A percentile compares a stretch with the other conserved stretches of the same genome.
These are phyloP conservation scores for Sweltsa coloradensis DNA, from an alignment of 1,140 invertebrate species.

Conservation along the genomic window DNA sequence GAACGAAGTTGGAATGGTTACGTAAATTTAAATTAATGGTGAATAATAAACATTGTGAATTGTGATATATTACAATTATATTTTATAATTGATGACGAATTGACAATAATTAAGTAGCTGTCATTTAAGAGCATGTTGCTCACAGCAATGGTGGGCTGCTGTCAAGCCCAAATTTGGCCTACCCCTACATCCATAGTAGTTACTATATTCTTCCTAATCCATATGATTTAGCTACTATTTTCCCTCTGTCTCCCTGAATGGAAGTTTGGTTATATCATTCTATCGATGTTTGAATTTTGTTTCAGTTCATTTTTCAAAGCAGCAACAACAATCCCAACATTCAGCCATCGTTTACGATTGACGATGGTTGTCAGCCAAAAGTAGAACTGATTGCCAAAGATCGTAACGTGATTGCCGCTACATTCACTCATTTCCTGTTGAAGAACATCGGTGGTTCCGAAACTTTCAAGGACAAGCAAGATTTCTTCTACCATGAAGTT, in stretches of 20 bases:
- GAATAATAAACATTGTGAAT: too few species aligned
- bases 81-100: too few species aligned
- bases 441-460: conserved; percentile 91
- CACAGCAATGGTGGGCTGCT: too few species aligned
- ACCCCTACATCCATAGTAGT: too few species aligned
- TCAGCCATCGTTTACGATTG: conserved; percentile 57
- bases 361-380: conserved; percentile 81
- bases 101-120: too few species aligned
- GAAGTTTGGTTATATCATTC: conserved; percentile 1
- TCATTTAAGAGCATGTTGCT: too few species aligned
- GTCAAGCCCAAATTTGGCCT: too few species aligned
- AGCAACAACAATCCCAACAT: conserved; percentile 29
- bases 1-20: too few species aligned
- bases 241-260: neutral
- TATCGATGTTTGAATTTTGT: too few species aligned
- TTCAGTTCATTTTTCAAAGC: conserved; percentile 48
- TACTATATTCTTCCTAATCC: neutral
- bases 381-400: conserved; percentile 71
- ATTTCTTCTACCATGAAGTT: conserved; percentile 89
- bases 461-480: conserved; percentile 90
- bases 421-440: conserved; percentile 83
- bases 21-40: too few species aligned
- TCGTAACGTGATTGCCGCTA: conserved; percentile 81
- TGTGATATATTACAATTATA: too few species aligned
- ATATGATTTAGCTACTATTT: conserved; percentile 12